Conservation (phyloP, 2,797 vertebrate species). For the Clamator glandarius region DNA sequence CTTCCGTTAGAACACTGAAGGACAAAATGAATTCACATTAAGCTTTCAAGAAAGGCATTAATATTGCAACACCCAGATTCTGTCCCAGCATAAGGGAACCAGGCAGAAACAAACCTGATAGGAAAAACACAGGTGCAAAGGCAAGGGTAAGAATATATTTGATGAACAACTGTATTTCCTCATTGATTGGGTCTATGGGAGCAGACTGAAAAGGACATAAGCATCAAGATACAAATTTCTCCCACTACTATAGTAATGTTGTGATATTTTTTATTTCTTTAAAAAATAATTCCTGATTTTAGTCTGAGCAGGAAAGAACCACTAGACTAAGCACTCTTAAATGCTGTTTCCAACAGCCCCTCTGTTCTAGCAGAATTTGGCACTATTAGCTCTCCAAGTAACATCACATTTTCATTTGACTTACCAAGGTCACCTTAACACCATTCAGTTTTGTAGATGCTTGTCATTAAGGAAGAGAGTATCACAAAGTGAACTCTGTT, state of each 20-base stretch:
- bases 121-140: not conserved
- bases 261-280: not conserved
- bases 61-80: not conserved
- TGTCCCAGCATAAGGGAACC: not conserved
- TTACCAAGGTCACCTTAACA: not conserved
- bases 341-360: not conserved
- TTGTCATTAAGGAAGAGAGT: not conserved
- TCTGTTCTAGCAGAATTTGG: not conserved
- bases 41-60: not conserved
- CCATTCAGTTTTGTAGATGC: not conserved
- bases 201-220: not conserved
- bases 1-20: not conserved
- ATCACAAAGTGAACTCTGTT: not conserved
- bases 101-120: not conserved
- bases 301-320: not conserved
- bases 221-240: not conserved
- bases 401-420: slow-evolving; percentile 2
- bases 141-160: not conserved
- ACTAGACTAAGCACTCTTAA: not conserved
- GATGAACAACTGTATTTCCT: not conserved
- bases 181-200: not conserved
- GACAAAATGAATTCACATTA: not conserved
- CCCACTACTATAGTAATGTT: not conserved
- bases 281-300: not conserved
- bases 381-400: not conserved